These are phyloP conservation scores for Callocephalon fimbriatum DNA, from an alignment of 2,113 vertebrate genomes.

Conservation along the genomic window DNA sequence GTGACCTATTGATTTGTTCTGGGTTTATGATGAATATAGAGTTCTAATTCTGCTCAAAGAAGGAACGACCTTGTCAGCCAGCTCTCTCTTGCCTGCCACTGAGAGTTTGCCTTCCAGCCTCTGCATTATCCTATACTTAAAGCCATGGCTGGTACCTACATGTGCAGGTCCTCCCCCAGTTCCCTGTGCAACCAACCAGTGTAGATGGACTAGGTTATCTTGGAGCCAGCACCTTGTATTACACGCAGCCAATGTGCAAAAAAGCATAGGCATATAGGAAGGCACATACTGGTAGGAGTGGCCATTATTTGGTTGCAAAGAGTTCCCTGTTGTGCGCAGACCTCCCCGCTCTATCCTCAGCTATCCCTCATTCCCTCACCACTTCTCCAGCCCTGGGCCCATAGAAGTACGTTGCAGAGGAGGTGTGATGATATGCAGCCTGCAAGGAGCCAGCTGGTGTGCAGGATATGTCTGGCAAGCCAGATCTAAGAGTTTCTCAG, in stretches of 20 bases:
- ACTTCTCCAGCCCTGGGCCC: not conserved
- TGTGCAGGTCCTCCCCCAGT: accelerated
- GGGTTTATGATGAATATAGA: not conserved
- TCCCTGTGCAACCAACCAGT: not conserved
- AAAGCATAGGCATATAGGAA: not conserved
- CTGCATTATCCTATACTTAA: accelerated
- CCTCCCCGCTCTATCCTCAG: not conserved
- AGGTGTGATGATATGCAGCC: not conserved
- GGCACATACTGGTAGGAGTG: not conserved
- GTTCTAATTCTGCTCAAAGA: not conserved
- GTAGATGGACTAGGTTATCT: not conserved
- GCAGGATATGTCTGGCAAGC: not conserved
- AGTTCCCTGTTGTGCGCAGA: not conserved
- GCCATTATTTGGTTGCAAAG: not conserved
- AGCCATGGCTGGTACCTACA: not conserved
- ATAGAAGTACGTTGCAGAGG: not conserved
- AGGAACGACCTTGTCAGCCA: not conserved
- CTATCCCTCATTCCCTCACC: not conserved
- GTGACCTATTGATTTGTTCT: not conserved
- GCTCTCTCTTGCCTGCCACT: not conserved
- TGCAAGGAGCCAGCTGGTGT: not conserved
- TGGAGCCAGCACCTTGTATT: not conserved
- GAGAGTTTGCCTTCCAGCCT: not conserved
- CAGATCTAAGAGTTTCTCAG: not conserved
- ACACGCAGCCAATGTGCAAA: not conserved